Percentiles rank a stretch among this genome's conserved stretches.
Evolutionary conservation across 2,888 invertebrate genomes (phyloP).

Genomic region (Oscheius sp.): DNA sequence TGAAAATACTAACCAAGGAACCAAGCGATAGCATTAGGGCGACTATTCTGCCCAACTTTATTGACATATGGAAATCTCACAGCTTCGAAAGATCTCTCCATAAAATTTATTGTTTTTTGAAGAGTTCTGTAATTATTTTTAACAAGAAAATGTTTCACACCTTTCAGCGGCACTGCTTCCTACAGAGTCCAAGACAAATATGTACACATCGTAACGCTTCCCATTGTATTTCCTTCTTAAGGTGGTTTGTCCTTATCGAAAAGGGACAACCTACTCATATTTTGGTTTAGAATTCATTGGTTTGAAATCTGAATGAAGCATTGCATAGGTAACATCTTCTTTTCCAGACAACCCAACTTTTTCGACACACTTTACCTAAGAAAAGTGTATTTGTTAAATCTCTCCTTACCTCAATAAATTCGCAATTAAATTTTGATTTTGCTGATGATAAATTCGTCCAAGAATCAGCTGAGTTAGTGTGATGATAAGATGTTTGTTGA

Average conservation of each 20-base stretch:
- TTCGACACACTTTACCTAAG: neutral
- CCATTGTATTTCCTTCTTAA: neutral
- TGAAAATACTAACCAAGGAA: constrained; percentile 36
- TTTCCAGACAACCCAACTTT: neutral
- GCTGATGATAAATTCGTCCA: neutral
- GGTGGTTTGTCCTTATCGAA: neutral
- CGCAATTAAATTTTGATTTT: neutral
- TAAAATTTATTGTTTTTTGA: constrained; percentile 39
- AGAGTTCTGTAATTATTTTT: constrained; percentile 32
- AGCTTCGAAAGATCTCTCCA: constrained; percentile 44
- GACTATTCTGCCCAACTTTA: constrained; percentile 56
- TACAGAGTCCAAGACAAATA: constrained; percentile 44
- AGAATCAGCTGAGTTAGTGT: neutral
- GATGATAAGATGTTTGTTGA: neutral
- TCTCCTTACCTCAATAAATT: neutral
- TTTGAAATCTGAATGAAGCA: neutral
- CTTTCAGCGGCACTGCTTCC: constrained; percentile 38
- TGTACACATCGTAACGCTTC: constrained; percentile 35
- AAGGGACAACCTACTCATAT: neutral
- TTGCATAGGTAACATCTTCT: neutral
- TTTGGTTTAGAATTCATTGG: neutral
- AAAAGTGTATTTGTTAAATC: neutral
- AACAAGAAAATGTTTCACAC: too few relatives aligned
- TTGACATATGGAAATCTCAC: constrained; percentile 53
- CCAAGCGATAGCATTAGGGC: constrained; percentile 55